Evolutionary conservation across 2,113 vertebrate genomes (phyloP).

Genomic region (Lamprotornis superbus): DNA sequence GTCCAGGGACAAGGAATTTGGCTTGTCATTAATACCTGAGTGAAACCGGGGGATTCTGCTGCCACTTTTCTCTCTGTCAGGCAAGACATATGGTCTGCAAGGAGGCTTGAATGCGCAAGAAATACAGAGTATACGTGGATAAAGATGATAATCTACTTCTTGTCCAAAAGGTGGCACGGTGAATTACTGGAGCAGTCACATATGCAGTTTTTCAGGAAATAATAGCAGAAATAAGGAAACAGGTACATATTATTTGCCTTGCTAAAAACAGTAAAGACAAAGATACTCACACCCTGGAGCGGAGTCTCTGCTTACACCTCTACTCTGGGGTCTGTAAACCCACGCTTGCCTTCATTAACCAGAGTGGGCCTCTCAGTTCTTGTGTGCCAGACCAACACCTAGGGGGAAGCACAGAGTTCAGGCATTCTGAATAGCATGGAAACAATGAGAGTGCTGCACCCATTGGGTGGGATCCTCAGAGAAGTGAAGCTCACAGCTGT

Average conservation of each 20-base stretch:
- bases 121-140: not conserved
- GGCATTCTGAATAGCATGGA: not conserved
- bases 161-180: not conserved
- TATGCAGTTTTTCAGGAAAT: not conserved
- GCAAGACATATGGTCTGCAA: not conserved
- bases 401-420: conserved; percentile 16
- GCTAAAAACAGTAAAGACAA: not conserved
- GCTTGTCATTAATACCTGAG: not conserved
- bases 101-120: not conserved
- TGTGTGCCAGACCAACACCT: conserved; percentile 91
- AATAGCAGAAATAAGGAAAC: not conserved
- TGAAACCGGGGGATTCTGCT: not conserved
- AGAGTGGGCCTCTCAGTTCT: conserved; percentile 85
- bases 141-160: not conserved
- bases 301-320: conserved; percentile 78
- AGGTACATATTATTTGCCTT: not conserved
- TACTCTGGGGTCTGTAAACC: conserved; percentile 84
- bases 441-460: not conserved
- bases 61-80: not conserved
- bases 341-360: conserved; percentile 87
- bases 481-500: not conserved
- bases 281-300: conserved; percentile 59
- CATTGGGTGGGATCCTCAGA: not conserved
- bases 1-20: not conserved
- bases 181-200: not conserved